Evolutionary conservation across 2,797 vertebrate genomes (phyloP), one percentile per base, ranked within the genome.

Genomic region (Nannoperca australis): DNA sequence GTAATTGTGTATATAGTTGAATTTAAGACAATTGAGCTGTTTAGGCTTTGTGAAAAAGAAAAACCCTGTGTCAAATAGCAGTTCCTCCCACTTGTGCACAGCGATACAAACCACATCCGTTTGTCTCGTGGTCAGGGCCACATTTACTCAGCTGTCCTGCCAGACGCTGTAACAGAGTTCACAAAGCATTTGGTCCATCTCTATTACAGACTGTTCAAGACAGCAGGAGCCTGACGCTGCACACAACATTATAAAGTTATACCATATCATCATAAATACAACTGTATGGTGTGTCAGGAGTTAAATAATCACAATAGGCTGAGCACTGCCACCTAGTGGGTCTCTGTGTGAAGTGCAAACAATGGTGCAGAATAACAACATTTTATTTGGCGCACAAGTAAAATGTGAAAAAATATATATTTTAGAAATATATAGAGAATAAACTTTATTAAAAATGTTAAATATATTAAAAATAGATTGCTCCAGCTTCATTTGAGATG

Each of bases 291-390:
- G n/a, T 36, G 42, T 15, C 36, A 27, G 24, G 14, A 9, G 13
- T 11, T 1, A 27, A 54, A 14, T 8, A 45, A 2, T 79, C 1
- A 40, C 36, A 38, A 38, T 1, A 58, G 1, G 53, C 7, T 50
- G 4, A 85, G 24, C 65, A 70, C 80, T 91, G 85, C 89, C 91
- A 81, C 73, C 92, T 85, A 80, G 90, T 90, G 93, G 85, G 27
- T 63, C 0, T 1, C 9, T 3, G 20, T 42, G 12, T 42, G n/a
- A 64, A 20, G 15, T 60, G 36, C 30, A 7, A 49, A 44, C 4
- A 63, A 27, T 15, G 20, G 11, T 22, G 40, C 12, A 44, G 22
- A 17, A 22, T 3, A 49, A 50, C 40, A 36, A 55, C 10, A 18
- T 34, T 9, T 70, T 7, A 42, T 3, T 44, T 58, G 8, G 11